phyloP scores from a whole-genome alignment of 2,113 vertebrate species.

The Ciconia maguari region DNA sequence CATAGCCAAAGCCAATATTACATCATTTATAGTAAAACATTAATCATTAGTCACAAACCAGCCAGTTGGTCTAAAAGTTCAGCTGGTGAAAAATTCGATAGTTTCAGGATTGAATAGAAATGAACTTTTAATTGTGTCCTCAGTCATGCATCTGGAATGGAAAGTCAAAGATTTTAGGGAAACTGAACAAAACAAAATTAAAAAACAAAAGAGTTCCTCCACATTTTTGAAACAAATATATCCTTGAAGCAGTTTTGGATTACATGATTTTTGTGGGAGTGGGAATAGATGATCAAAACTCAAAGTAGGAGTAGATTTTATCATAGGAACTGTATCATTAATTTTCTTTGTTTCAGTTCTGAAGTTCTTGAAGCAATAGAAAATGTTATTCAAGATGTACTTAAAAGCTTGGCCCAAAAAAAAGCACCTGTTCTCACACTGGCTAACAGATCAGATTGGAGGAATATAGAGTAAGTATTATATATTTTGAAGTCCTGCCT shows the following conservation, averaged over 20 bases:
- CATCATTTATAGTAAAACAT: slow-evolving; percentile 69
- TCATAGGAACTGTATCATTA: background rate
- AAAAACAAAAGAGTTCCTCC: background rate
- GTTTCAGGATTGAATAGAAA: slow-evolving; percentile 21
- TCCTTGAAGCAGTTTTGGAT: background rate
- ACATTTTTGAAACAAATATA: background rate
- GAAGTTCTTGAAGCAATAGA: slow-evolving; percentile 86
- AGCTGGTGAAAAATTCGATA: slow-evolving; percentile 30
- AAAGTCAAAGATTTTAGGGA: background rate
- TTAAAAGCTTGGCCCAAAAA: slow-evolving; percentile 78
- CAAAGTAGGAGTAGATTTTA: background rate
- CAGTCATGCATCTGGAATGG: background rate
- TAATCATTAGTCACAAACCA: slow-evolving; percentile 51
- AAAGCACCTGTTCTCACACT: slow-evolving; percentile 81
- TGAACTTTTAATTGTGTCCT: background rate
- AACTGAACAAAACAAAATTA: background rate
- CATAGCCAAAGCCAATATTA: slow-evolving; percentile 66
- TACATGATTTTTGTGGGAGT: background rate
- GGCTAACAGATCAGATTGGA: slow-evolving; percentile 83
- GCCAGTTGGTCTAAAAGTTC: slow-evolving; percentile 42
- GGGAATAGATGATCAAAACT: background rate
- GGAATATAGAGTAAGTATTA: slow-evolving; percentile 81
- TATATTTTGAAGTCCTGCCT: background rate
- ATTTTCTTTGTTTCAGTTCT: slow-evolving; percentile 73
- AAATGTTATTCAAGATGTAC: slow-evolving; percentile 77